Percentiles rank a stretch among this genome's conserved stretches.
phyloP scores from a whole-genome alignment of 2,113 vertebrate genomes.

The Hiodon alosoides region DNA sequence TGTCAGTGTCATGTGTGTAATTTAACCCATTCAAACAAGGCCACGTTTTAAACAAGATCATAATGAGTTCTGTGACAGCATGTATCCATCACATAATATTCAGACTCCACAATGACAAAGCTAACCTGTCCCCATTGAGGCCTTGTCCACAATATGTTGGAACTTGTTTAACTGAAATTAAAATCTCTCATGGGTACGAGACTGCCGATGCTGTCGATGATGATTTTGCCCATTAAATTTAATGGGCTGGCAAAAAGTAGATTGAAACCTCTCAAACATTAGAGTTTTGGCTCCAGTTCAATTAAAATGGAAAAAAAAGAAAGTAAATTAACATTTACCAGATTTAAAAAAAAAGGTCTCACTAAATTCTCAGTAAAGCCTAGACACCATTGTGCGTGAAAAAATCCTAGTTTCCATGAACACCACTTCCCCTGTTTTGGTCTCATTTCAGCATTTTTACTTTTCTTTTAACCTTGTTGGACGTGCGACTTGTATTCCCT shows the following conservation, averaged over 20 bases:
- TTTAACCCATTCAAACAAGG: neutral
- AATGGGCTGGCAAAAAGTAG: slow-evolving; percentile 16
- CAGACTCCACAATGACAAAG: neutral
- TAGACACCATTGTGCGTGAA: too few relatives aligned
- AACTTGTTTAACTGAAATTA: slow-evolving; percentile 20
- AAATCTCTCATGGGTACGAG: slow-evolving; percentile 14
- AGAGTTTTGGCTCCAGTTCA: slow-evolving; percentile 15
- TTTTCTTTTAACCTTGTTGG: too few relatives aligned
- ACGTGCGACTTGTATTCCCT: too few relatives aligned
- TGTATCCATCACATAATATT: neutral
- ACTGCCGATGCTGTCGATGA: slow-evolving; percentile 14
- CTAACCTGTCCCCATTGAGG: slow-evolving; percentile 3
- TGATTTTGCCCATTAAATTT: slow-evolving; percentile 20
- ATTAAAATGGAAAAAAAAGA: slow-evolving; percentile 12
- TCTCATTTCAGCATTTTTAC: too few relatives aligned
- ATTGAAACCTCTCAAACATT: slow-evolving; percentile 18
- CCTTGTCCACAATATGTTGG: slow-evolving; percentile 19
- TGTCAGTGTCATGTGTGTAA: too few relatives aligned
- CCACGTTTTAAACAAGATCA: neutral
- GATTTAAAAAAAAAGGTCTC: neutral
- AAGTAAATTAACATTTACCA: neutral
- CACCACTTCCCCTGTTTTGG: too few relatives aligned
- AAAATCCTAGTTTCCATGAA: too few relatives aligned
- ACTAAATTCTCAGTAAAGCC: too few relatives aligned
- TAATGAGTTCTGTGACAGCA: slow-evolving; percentile 2